Conservation (phyloP, 2,113 vertebrate species). For the Grus americana region DNA sequence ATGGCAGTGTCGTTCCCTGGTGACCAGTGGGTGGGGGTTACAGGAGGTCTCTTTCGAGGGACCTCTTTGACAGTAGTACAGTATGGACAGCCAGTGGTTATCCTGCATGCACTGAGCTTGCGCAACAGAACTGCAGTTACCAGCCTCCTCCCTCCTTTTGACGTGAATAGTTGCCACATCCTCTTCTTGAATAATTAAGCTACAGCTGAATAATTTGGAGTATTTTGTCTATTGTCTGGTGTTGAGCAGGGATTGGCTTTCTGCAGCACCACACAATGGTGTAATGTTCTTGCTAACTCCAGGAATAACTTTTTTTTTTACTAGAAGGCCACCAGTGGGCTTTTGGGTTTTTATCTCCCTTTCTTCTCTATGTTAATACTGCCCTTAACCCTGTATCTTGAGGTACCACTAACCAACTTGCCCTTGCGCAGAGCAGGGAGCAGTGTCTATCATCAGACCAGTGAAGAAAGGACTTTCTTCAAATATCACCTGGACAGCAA, state of each 20-base stretch:
- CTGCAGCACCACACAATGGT: background rate
- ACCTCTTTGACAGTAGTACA: background rate
- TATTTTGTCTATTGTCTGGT: background rate
- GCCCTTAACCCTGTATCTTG: background rate
- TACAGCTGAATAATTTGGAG: background rate
- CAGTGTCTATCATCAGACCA: background rate
- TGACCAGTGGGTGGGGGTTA: background rate
- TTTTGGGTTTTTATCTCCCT: background rate
- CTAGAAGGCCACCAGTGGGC: background rate
- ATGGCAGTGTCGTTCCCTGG: background rate
- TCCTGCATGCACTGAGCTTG: background rate
- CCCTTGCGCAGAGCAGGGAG: background rate
- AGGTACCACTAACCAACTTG: background rate
- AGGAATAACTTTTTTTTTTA: background rate
- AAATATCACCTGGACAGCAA: background rate
- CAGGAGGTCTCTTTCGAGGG: background rate
- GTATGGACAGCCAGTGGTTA: background rate
- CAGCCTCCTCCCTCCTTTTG: background rate
- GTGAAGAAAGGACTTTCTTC: background rate
- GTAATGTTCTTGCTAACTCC: background rate
- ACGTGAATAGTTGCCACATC: background rate
- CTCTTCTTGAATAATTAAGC: constrained; percentile 1
- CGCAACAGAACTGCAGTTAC: background rate
- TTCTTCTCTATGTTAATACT: background rate
- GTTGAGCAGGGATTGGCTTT: background rate